Conservation (phyloP, 2,888 invertebrate species). For the Entomobrya proxima region DNA sequence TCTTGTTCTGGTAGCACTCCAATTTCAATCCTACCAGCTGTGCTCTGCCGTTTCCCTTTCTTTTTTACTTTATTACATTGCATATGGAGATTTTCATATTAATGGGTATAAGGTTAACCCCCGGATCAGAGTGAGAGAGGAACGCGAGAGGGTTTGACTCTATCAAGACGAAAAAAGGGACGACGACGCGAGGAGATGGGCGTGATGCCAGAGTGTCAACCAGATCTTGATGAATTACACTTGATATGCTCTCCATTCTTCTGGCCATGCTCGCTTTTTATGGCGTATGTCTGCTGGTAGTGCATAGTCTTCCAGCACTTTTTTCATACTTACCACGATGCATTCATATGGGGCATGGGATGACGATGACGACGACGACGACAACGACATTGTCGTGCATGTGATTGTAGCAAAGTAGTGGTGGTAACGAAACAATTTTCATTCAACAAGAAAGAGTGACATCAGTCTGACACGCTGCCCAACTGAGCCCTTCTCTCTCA, state of each 20-base stretch:
- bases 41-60: not conserved
- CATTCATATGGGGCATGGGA: too few species aligned
- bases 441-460: conserved; percentile 54
- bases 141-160: conserved; percentile 32
- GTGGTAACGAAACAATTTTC: conserved; percentile 49
- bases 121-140: conserved; percentile 1
- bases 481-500: conserved; percentile 55
- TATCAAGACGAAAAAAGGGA: conserved; percentile 45
- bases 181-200: conserved; percentile 43
- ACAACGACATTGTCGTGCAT: not conserved
- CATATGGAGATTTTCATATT: conserved; percentile 50
- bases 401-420: not conserved
- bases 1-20: conserved; percentile 16
- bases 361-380: too few species aligned
- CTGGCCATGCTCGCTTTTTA: not conserved
- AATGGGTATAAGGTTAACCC: conserved; percentile 49
- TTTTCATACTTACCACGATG: too few species aligned
- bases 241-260: conserved; percentile 44
- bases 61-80: conserved; percentile 14
- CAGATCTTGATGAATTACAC: conserved; percentile 69
- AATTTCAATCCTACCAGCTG: conserved; percentile 25
- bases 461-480: conserved; percentile 61
- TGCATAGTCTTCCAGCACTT: not conserved
- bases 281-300: not conserved
- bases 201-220: conserved; percentile 69